phyloP scores from a whole-genome alignment of 2,113 vertebrate genomes.

The Agelaius tricolor region DNA sequence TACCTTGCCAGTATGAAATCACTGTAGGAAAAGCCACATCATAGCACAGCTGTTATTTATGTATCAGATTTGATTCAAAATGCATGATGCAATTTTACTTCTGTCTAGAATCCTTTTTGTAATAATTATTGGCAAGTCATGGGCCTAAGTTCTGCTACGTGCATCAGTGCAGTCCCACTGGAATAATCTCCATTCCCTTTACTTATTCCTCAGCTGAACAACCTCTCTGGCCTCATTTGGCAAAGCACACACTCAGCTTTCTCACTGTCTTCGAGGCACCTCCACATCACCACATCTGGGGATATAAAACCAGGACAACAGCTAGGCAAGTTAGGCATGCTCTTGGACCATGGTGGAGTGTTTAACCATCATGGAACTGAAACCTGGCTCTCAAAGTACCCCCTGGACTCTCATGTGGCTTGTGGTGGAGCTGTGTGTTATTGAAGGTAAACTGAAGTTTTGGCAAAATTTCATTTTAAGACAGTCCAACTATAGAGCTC shows the following conservation, averaged over 20 bases:
- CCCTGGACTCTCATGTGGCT: background rate
- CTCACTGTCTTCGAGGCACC: background rate
- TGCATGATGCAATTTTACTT: background rate
- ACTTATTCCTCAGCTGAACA: background rate
- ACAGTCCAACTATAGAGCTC: background rate
- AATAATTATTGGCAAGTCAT: background rate
- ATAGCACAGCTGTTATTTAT: background rate
- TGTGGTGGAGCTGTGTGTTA: background rate
- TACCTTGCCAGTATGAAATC: background rate
- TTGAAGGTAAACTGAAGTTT: background rate
- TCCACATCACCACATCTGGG: background rate
- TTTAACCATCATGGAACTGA: background rate
- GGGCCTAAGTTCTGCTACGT: background rate
- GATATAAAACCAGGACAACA: background rate
- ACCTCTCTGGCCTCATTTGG: background rate
- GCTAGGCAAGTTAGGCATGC: background rate
- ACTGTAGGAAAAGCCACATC: background rate
- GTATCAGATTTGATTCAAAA: background rate
- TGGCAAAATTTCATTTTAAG: constrained; percentile 46
- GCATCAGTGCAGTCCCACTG: background rate
- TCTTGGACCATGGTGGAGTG: background rate
- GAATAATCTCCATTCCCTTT: background rate
- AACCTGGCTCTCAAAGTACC: background rate
- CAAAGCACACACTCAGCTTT: background rate
- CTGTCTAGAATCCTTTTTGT: background rate